phyloP scores from a whole-genome alignment of 2,113 vertebrate species.

The Vanacampus margaritifer region DNA sequence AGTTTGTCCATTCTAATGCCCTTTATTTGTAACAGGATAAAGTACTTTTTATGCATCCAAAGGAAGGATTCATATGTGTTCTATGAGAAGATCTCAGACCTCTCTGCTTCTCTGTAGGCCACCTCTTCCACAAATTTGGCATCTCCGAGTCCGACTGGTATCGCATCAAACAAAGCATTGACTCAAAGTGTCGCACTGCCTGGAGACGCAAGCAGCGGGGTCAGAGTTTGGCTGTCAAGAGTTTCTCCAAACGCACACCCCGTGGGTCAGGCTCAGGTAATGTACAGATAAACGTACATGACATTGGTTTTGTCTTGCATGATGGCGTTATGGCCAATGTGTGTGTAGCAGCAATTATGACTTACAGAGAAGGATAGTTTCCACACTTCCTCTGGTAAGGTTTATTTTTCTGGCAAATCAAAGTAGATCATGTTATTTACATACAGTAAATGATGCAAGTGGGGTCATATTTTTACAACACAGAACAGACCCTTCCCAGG shows the following conservation, averaged over 20 bases:
- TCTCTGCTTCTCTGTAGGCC: conserved; percentile 72
- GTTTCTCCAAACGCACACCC: conserved; percentile 89
- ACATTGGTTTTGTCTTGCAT: not conserved
- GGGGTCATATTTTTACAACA: conserved; percentile 4
- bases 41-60: not conserved
- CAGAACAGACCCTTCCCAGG: conserved; percentile 10
- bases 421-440: conserved; percentile 24
- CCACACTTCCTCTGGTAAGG: conserved; percentile 32
- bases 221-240: conserved; percentile 95
- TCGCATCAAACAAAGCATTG: conserved; percentile 97
- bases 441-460: conserved; percentile 15
- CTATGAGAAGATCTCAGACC: conserved; percentile 8
- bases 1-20: not conserved
- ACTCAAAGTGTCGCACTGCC: conserved; percentile 96
- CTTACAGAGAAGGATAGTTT: not conserved
- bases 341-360: conserved; percentile 7
- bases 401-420: conserved; percentile 27
- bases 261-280: conserved; percentile 70
- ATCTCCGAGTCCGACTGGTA: conserved; percentile 98
- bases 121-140: conserved; percentile 93
- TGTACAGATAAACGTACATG: not conserved
- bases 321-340: conserved; percentile 8
- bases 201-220: conserved; percentile 96
- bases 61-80: not conserved
- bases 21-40: not conserved